Evolutionary conservation across 2,888 invertebrate species (phyloP).

Genomic region (Tribolium freemani): DNA sequence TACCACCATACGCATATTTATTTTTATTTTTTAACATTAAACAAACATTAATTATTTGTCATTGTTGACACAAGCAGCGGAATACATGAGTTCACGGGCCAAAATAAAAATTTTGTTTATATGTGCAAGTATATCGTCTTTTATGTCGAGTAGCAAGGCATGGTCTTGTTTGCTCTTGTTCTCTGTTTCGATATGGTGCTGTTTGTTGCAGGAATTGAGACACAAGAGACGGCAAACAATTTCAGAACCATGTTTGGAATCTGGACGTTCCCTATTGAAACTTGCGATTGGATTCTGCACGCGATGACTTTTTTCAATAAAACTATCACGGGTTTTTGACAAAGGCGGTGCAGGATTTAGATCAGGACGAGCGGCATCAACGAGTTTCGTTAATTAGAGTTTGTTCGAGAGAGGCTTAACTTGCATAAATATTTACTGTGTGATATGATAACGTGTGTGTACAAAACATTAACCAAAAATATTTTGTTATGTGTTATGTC

Average conservation of each 20-base stretch:
- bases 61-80: slow-evolving; percentile 1
- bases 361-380: not conserved
- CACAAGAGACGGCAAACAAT: slow-evolving; percentile 49
- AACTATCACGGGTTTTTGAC: not conserved
- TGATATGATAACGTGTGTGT: too few relatives aligned
- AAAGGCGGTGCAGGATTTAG: too few relatives aligned
- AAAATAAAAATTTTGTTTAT: slow-evolving; percentile 28
- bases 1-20: too few relatives aligned
- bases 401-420: not conserved
- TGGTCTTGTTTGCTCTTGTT: slow-evolving; percentile 41
- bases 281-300: slow-evolving; percentile 45
- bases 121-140: slow-evolving; percentile 13
- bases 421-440: too few relatives aligned
- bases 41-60: slow-evolving; percentile 27
- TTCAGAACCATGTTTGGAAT: slow-evolving; percentile 47
- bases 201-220: slow-evolving; percentile 49
- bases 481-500: too few relatives aligned
- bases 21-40: slow-evolving; percentile 8
- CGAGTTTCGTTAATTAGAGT: not conserved
- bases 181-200: slow-evolving; percentile 45
- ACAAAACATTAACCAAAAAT: too few relatives aligned
- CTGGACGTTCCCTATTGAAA: slow-evolving; percentile 48
- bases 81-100: not conserved
- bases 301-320: slow-evolving; percentile 33
- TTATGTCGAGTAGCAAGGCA: slow-evolving; percentile 21